A percentile compares a stretch with the other conserved stretches of the same genome.
Evolutionary conservation across 1,140 invertebrate genomes (phyloP).

Genomic region (Coenobita brevimanus): DNA sequence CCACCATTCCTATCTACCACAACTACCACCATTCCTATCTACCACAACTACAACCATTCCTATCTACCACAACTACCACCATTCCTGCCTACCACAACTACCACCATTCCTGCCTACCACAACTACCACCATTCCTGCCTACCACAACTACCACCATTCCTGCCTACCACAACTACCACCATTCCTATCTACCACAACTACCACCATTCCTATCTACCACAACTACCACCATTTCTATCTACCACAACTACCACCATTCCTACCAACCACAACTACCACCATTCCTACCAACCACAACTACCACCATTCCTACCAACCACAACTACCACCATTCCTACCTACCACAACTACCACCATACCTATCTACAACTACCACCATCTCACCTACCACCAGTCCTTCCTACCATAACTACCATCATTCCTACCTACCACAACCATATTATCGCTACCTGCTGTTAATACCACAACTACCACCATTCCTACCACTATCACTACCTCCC

Average conservation of each 20-base stretch:
- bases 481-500: too few species aligned
- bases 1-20: slow-evolving; percentile 16
- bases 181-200: too few species aligned
- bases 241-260: background rate
- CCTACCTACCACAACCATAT: background rate
- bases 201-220: background rate
- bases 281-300: background rate
- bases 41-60: too few species aligned
- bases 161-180: background rate
- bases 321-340: too few species aligned
- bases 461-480: too few species aligned
- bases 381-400: background rate
- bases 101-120: too few species aligned
- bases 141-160: background rate
- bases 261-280: background rate
- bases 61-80: too few species aligned
- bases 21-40: background rate
- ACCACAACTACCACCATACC: too few species aligned
- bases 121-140: too few species aligned
- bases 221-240: background rate
- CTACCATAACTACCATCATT: background rate
- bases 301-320: too few species aligned
- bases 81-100: background rate
- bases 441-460: too few species aligned
- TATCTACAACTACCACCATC: too few species aligned